These are phyloP conservation scores for Phalacrocorax pelagicus DNA, from an alignment of 2,113 vertebrate species.

Conservation along the genomic window DNA sequence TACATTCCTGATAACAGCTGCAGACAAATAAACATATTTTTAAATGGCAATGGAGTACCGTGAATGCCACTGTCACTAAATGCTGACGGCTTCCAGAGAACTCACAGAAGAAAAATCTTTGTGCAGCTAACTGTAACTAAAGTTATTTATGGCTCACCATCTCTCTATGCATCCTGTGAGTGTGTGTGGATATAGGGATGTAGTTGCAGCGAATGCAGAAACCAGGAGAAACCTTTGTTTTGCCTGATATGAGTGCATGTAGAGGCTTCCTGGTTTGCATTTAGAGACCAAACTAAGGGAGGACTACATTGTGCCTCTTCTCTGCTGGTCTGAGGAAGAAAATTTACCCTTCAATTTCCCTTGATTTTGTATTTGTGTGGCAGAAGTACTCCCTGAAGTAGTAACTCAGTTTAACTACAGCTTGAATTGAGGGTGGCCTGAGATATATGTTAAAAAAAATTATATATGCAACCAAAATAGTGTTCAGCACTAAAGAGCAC, in stretches of 20 bases:
- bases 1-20: not conserved
- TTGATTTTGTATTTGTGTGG: not conserved
- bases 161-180: not conserved
- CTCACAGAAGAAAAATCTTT: not conserved
- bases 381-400: not conserved
- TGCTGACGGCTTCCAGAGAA: not conserved
- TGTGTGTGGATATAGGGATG: not conserved
- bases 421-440: not conserved
- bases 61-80: not conserved
- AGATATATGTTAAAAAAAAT: not conserved
- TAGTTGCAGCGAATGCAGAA: not conserved
- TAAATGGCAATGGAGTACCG: not conserved
- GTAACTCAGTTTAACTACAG: not conserved
- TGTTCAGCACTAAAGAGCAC: not conserved
- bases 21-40: not conserved
- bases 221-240: not conserved
- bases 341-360: not conserved
- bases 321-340: not conserved
- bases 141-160: not conserved
- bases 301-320: accelerated
- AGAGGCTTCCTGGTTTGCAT: not conserved
- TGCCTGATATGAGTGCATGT: not conserved
- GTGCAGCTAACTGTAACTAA: not conserved
- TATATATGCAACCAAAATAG: not conserved
- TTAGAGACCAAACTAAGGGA: not conserved